Conservation (phyloP, 2,888 invertebrate species). For the Polydesmus complanatus region DNA sequence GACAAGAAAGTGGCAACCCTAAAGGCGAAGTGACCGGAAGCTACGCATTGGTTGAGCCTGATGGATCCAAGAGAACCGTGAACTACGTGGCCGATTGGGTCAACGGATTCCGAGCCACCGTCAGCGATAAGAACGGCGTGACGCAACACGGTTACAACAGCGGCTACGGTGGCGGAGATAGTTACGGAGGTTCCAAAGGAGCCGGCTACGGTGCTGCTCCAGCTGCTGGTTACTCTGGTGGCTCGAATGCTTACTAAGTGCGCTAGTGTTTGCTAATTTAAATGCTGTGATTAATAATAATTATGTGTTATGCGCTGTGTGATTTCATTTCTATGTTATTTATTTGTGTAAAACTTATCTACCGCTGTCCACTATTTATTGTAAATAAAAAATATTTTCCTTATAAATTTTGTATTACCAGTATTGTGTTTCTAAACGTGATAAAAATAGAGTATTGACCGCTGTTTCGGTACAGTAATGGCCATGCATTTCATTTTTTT, state of each 20-base stretch:
- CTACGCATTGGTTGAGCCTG: slow-evolving; percentile 57
- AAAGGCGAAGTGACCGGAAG: slow-evolving; percentile 52
- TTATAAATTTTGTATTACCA: too few species aligned
- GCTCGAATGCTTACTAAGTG: neutral
- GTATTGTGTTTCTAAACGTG: too few species aligned
- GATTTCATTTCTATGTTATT: too few species aligned
- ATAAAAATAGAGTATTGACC: too few species aligned
- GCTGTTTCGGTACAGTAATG: too few species aligned
- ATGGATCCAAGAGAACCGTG: slow-evolving; percentile 55
- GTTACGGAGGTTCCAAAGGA: neutral
- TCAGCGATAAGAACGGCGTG: slow-evolving; percentile 25
- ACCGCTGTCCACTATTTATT: too few species aligned
- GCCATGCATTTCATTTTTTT: too few species aligned
- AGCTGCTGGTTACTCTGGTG: slow-evolving; percentile 5
- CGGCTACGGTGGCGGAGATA: slow-evolving; percentile 3
- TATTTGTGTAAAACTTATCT: too few species aligned
- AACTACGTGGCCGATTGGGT: slow-evolving; percentile 56
- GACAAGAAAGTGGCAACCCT: slow-evolving; percentile 55
- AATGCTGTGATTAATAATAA: too few species aligned
- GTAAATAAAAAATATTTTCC: too few species aligned
- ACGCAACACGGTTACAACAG: slow-evolving; percentile 4
- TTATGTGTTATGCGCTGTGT: too few species aligned
- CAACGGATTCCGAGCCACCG: slow-evolving; percentile 60
- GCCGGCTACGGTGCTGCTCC: neutral
- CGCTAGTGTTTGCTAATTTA: too few species aligned